Evolutionary conservation across 92 coral and sea anemone genomes (phyloP).

Genomic region (Umimayanthus chanpuru): DNA sequence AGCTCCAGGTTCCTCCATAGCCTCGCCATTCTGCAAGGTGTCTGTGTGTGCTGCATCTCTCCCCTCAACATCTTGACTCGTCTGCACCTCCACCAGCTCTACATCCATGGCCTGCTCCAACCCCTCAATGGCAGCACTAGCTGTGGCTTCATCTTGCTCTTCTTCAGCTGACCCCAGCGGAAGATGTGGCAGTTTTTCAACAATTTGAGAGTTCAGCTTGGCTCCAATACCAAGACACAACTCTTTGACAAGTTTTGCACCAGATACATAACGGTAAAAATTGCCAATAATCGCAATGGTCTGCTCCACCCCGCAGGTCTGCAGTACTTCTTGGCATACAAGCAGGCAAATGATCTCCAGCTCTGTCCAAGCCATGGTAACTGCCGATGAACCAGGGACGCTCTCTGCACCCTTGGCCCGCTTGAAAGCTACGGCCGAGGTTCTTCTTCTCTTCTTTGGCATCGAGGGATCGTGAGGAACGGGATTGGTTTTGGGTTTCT

Average conservation of each 20-base stretch:
- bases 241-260: conserved; percentile 44
- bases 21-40: conserved; percentile 27
- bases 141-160: conserved; percentile 32
- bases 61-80: conserved; percentile 28
- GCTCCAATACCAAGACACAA: conserved; percentile 42
- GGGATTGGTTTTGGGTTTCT: conserved; percentile 9
- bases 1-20: neutral
- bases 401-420: conserved; percentile 37
- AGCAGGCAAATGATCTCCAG: conserved; percentile 41
- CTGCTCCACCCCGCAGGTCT: conserved; percentile 36
- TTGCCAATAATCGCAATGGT: conserved; percentile 27
- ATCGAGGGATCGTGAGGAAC: conserved; percentile 22
- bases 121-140: conserved; percentile 34
- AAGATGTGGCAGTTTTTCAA: conserved; percentile 33
- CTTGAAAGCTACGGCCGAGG: conserved; percentile 29
- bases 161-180: conserved; percentile 35
- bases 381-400: conserved; percentile 35
- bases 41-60: conserved; percentile 1
- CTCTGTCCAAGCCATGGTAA: conserved; percentile 40
- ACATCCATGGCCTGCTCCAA: conserved; percentile 42
- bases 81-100: conserved; percentile 37
- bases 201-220: conserved; percentile 35
- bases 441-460: conserved; percentile 38
- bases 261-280: conserved; percentile 40
- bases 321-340: conserved; percentile 43